phyloP scores from a whole-genome alignment of 1,140 invertebrate genomes.

The Drosophila burlai region DNA sequence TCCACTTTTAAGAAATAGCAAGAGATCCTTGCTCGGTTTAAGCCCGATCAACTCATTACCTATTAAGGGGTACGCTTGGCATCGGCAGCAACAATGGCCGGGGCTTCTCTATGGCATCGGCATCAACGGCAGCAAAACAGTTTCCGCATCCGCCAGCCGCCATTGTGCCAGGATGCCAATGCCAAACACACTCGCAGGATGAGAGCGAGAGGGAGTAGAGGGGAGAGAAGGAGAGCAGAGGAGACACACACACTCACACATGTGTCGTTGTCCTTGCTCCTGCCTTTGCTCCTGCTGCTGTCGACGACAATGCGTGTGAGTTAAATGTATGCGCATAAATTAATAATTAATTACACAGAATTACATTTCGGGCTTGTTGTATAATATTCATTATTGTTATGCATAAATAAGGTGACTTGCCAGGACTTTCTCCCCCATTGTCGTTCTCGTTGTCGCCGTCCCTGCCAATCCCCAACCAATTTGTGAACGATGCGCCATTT shows the following conservation, averaged over 20 bases:
- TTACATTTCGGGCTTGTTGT: conserved; percentile 85
- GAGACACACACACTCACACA: conserved; percentile 27
- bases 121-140: conserved; percentile 82
- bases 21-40: neutral
- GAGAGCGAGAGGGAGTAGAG: neutral
- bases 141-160: conserved; percentile 81
- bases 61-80: conserved; percentile 35
- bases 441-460: neutral
- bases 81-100: conserved; percentile 64
- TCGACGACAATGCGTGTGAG: conserved; percentile 83
- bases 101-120: conserved; percentile 60
- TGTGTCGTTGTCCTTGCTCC: conserved; percentile 35
- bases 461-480: conserved; percentile 40
- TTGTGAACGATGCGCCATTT: conserved; percentile 69
- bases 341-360: conserved; percentile 85
- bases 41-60: conserved; percentile 31
- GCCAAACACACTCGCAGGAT: conserved; percentile 57
- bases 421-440: conserved; percentile 21
- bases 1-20: neutral
- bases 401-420: conserved; percentile 83
- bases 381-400: conserved; percentile 85
- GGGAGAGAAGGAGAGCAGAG: neutral
- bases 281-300: conserved; percentile 27
- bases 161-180: conserved; percentile 80
- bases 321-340: conserved; percentile 85